Percentiles rank a stretch among this genome's conserved stretches.
These are phyloP conservation scores for Dynastes hyllus DNA, from an alignment of 2,888 invertebrate genomes.

Conservation along the genomic window DNA sequence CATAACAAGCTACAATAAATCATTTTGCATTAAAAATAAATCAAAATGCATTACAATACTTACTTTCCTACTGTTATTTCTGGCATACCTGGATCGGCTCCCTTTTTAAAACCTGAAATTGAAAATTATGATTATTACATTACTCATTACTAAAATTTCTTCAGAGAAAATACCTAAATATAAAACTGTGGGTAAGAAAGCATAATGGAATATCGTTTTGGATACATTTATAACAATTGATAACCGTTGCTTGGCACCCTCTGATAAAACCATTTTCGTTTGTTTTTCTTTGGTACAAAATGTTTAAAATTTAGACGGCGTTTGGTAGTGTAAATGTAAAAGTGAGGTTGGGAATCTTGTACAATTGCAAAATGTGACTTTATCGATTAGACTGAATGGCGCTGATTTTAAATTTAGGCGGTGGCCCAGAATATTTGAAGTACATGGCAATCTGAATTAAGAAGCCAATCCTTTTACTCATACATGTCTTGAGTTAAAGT, in stretches of 20 bases:
- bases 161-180: slow-evolving; percentile 75
- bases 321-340: not conserved
- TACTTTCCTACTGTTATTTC: slow-evolving; percentile 74
- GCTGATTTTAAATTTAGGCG: slow-evolving; percentile 1
- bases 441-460: too few relatives aligned
- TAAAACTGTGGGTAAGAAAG: slow-evolving; percentile 80
- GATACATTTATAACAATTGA: slow-evolving; percentile 75
- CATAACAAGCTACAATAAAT: slow-evolving; percentile 70
- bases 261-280: slow-evolving; percentile 69
- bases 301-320: not conserved
- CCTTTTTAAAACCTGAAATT: slow-evolving; percentile 77
- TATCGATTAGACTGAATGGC: not conserved
- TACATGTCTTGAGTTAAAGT: too few relatives aligned
- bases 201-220: slow-evolving; percentile 80
- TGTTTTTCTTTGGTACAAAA: not conserved
- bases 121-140: slow-evolving; percentile 25
- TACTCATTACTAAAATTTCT: not conserved
- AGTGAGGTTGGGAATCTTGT: not conserved
- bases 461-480: too few relatives aligned
- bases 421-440: too few relatives aligned
- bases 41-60: slow-evolving; percentile 56
- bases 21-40: slow-evolving; percentile 32
- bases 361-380: not conserved
- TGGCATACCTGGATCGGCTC: slow-evolving; percentile 82
- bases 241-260: slow-evolving; percentile 76